Percentiles rank a stretch among this genome's conserved stretches.
Evolutionary conservation across 2,888 invertebrate species (phyloP).

Genomic region (Entomobrya multifasciata): DNA sequence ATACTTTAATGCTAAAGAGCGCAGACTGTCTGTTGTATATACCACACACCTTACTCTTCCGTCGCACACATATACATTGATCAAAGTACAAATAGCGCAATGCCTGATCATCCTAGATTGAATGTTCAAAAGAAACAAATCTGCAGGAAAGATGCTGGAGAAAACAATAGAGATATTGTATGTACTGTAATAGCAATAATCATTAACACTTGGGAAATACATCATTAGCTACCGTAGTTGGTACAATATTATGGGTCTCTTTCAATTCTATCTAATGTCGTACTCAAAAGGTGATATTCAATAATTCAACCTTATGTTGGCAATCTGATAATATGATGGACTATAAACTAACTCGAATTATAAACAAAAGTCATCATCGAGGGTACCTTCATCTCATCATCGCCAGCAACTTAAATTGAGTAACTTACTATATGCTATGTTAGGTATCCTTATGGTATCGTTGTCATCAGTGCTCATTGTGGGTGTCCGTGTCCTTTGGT

Average conservation of each 20-base stretch:
- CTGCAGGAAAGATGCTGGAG: conserved; percentile 45
- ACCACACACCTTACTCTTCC: too few species aligned
- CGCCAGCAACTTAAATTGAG: too few species aligned
- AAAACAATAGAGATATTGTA: conserved; percentile 49
- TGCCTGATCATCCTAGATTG: conserved; percentile 2
- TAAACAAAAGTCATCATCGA: not conserved
- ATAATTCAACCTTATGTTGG: not conserved
- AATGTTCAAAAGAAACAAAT: not conserved
- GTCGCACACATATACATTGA: too few species aligned
- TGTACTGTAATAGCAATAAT: conserved; percentile 39
- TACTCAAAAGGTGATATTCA: not conserved
- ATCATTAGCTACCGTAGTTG: not conserved
- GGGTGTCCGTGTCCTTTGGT: too few species aligned
- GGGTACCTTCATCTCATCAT: not conserved
- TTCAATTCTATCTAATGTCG: too few species aligned
- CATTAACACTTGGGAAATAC: conserved; percentile 40
- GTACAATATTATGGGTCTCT: conserved; percentile 15
- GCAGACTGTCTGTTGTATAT: too few species aligned
- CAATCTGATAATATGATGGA: conserved; percentile 26
- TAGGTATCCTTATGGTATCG: not conserved
- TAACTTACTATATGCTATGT: too few species aligned
- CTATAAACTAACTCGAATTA: not conserved
- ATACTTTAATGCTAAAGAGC: too few species aligned
- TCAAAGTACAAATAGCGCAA: too few species aligned
- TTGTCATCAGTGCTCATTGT: not conserved